phyloP scores from a whole-genome alignment of 2,113 vertebrate genomes.

The Podarcis raffonei region DNA sequence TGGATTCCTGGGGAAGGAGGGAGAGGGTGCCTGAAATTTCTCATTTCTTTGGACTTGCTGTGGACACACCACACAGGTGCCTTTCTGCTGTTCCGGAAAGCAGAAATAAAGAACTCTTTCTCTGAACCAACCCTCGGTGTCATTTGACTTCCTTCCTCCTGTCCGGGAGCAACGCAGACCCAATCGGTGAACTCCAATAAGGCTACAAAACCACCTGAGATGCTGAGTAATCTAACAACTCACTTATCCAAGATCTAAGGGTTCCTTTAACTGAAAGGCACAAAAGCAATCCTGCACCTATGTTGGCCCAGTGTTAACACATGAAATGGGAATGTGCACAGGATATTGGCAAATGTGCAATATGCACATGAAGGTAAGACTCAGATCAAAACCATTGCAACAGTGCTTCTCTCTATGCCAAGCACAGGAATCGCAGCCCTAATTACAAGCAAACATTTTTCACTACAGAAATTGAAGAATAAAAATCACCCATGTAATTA shows the following conservation, averaged over 20 bases:
- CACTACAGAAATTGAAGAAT: neutral
- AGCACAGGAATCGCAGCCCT: neutral
- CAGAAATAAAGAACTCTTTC: too few relatives aligned
- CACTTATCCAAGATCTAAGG: neutral
- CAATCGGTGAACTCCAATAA: too few relatives aligned
- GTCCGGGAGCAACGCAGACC: too few relatives aligned
- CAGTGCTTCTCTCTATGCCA: neutral
- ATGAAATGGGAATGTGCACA: neutral
- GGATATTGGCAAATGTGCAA: neutral
- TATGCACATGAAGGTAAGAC: neutral
- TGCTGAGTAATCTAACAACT: neutral
- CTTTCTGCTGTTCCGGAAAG: too few relatives aligned
- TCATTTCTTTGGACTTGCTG: too few relatives aligned
- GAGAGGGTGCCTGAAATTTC: too few relatives aligned
- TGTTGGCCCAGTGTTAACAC: neutral
- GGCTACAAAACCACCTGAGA: neutral
- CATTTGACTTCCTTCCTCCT: too few relatives aligned
- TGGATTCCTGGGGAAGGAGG: too few relatives aligned
- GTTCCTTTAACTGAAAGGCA: neutral
- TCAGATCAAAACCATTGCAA: neutral
- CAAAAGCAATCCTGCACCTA: neutral
- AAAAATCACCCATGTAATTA: slow-evolving; percentile 57
- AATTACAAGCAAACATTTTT: neutral
- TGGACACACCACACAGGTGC: too few relatives aligned
- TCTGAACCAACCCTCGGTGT: too few relatives aligned